phyloP scores from a whole-genome alignment of 2,888 invertebrate species.

The Allolobophora icterica region DNA sequence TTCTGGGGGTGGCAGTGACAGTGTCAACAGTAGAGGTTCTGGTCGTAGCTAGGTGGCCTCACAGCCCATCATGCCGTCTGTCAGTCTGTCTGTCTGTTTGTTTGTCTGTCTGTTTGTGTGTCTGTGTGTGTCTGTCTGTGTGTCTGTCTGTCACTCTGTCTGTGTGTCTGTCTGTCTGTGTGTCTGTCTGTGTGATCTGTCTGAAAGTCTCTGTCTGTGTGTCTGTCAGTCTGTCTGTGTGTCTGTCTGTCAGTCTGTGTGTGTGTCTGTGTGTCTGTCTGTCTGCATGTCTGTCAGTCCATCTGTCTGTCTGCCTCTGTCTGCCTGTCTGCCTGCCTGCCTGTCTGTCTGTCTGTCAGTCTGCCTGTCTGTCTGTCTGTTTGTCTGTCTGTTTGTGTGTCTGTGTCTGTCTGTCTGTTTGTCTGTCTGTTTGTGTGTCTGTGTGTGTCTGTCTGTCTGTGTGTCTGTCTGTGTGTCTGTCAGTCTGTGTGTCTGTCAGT shows the following conservation, averaged over 20 bases:
- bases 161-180: not conserved
- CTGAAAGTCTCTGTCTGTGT: too few relatives aligned
- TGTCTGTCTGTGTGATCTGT: too few relatives aligned
- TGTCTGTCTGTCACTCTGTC: not conserved
- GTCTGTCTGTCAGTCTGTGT: not conserved
- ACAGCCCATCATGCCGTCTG: slow-evolving; percentile 14
- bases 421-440: not conserved
- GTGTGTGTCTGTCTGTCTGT: too few relatives aligned
- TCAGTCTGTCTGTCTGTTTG: slow-evolving; percentile 38
- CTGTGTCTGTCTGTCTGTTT: not conserved
- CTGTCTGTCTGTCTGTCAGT: too few relatives aligned
- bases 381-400: not conserved
- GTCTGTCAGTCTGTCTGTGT: not conserved
- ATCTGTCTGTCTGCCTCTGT: too few relatives aligned
- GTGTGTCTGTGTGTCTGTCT: not conserved
- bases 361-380: not conserved
- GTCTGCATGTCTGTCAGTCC: too few relatives aligned
- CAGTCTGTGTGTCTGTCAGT: not conserved
- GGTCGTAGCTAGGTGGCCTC: not conserved
- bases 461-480: not conserved
- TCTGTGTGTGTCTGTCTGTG: not conserved
- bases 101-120: not conserved
- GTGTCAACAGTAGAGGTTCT: not conserved
- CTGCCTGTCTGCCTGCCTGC: too few relatives aligned
- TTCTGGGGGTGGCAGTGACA: not conserved